Percentiles rank a stretch among this genome's conserved stretches.
phyloP scores from a whole-genome alignment of 2,113 vertebrate species.

The Sarotherodon lohbergeri region DNA sequence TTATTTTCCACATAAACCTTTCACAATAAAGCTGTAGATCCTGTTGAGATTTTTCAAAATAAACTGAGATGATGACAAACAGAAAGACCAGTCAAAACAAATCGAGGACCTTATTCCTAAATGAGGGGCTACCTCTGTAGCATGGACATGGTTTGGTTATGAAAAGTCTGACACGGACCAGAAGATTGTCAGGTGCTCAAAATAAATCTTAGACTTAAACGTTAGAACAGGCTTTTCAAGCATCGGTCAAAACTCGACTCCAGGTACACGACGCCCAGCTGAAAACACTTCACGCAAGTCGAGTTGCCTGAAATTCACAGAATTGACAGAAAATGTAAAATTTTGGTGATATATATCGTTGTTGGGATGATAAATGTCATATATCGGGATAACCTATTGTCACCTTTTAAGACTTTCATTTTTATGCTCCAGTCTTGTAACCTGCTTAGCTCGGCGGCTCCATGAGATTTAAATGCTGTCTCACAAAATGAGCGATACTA shows the following conservation, averaged over 20 bases:
- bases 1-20: background rate
- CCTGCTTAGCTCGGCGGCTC: background rate
- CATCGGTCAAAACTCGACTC: background rate
- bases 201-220: background rate
- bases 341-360: background rate
- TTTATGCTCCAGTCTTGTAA: background rate
- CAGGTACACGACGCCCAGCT: background rate
- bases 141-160: background rate
- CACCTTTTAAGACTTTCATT: background rate
- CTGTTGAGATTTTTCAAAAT: background rate
- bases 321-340: background rate
- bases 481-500: background rate
- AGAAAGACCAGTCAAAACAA: background rate
- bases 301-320: background rate
- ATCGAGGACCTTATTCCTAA: background rate
- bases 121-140: background rate
- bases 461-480: background rate
- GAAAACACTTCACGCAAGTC: background rate
- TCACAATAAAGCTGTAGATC: background rate
- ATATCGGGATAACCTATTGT: background rate
- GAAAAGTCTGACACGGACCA: background rate
- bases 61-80: background rate
- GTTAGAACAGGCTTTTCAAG: background rate
- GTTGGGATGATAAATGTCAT: background rate
- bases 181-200: background rate